Evolutionary conservation across 2,113 vertebrate species (phyloP).

Genomic region (Cryptotis parvus): DNA sequence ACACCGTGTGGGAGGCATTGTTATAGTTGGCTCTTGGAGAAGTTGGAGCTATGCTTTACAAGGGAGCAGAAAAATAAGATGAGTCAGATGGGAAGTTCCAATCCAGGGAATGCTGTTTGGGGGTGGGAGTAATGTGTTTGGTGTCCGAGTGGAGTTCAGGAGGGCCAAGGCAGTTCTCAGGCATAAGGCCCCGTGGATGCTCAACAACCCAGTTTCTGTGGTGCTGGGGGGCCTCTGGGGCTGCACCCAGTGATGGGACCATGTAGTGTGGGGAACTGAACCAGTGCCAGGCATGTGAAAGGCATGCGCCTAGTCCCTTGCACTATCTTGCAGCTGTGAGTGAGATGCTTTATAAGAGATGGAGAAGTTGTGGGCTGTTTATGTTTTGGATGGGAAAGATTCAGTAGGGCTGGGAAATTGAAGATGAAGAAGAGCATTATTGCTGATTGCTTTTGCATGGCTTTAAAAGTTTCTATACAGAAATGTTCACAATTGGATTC

Average conservation of each 20-base stretch:
- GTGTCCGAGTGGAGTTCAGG: too few species aligned
- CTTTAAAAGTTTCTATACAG: background rate
- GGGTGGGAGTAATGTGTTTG: too few species aligned
- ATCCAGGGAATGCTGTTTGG: background rate
- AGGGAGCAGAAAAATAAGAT: background rate
- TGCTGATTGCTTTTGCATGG: background rate
- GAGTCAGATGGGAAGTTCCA: background rate
- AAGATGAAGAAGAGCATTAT: background rate
- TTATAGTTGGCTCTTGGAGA: background rate
- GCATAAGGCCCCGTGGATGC: too few species aligned
- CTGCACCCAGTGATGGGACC: too few species aligned
- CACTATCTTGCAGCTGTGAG: too few species aligned
- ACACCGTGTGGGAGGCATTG: background rate
- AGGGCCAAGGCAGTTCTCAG: too few species aligned
- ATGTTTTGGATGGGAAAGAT: background rate
- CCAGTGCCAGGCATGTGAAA: too few species aligned
- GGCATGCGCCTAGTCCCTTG: too few species aligned
- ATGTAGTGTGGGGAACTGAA: too few species aligned
- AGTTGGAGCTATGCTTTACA: background rate
- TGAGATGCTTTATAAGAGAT: background rate
- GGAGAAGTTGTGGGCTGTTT: background rate
- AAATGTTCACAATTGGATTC: background rate
- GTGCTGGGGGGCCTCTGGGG: too few species aligned
- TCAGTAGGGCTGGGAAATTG: background rate
- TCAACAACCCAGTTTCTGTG: too few species aligned